Evolutionary conservation across 2,113 vertebrate genomes (phyloP), one percentile per base, ranked within the genome.

Genomic region (Platysternon megacephalum): DNA sequence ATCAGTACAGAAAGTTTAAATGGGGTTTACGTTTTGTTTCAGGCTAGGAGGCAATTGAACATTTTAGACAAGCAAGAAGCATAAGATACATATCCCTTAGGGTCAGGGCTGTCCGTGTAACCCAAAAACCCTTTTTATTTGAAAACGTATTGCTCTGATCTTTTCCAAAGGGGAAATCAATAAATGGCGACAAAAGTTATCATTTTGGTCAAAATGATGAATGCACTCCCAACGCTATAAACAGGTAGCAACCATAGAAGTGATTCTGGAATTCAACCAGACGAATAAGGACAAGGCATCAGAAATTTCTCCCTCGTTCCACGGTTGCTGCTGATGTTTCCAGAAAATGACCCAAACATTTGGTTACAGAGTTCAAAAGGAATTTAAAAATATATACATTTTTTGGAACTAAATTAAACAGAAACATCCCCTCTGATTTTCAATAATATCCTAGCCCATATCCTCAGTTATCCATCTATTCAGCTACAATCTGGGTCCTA

Each of bases 21-120:
- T 97, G 95, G 92, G 87, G 76, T 95, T 97, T 97, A 96, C 95
- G 96, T 96, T 97, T 97, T 97, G 93, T 97, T 97, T 97, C 97
- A 92, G 95, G 95, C 91, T 94, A 48, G 87, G 95, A 92, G 85
- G 94, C 94, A 89, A 92, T 51, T 93, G 94, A 97, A 97, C 92
- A 82, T 96, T 96, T 96, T 88, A 88, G 85, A 95, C 68, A 81
- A 91, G 82, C 97, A 96, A 96, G 95, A 68, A 76, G 95, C 92
- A 51, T 58, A 35, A 82, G 95, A 93, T 89, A 93, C 0, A 0
- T 92, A 87, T 96, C 85, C 84, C 96, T 92, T 91, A 95, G 92
- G 94, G 92, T 58, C 68, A 94, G 96, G 94, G 94, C 95, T 97
- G 95, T 88, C 91, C 92, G 83, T 44, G 76, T 97, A 96, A 97